Base-by-base conservation (phyloP, 2,888 invertebrate species). In the Lathronympha strigana region DNA sequence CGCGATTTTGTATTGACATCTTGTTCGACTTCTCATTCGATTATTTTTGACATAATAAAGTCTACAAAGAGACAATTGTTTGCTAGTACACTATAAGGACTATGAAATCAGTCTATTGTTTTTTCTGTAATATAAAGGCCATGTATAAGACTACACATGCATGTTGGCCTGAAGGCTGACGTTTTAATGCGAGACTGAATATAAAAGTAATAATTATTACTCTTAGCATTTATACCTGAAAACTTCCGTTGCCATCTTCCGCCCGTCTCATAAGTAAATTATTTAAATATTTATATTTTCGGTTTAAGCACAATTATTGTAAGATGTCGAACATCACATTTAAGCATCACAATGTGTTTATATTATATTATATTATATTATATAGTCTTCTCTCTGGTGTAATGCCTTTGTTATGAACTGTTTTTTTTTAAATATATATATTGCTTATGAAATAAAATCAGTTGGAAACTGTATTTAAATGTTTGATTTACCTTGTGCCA, bases 321-420 rank as follows among this genome's bases (percentile, higher is more conserved):
- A 73, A 75, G 69, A 72, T 69, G 68, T 76, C 67, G 68, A 73
- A 81, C 83, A 87, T 86, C 85, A 86, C 86, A 84, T 66, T 72
- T 71, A 74, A 68, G 76, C 74, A 73, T 75, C 67, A 69, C 63
- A 73, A 28, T 21, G 38, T n/a, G n/a, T n/a, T n/a, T n/a, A 6
- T 33, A 13, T 69, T 72, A 69, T 72, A 67, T 69, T 68, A n/a
- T n/a, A n/a, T n/a, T n/a, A n/a, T n/a, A n/a, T n/a, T 33, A 76
- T 76, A 76, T 75, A 74, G 75, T 80, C 72, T 21, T 45, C 73
- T 72, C 69, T 72, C 69, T 69, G 67, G 66, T 69, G 66, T 72
- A 76, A 70, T 73, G 33, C n/a, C 21, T 51, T 63, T 66, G 68
- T 68, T 70, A 60, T 64, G 49, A 67, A 71, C 33, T 67, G 75